These are phyloP conservation scores for Monodelphis domestica DNA, from an alignment of 2,797 vertebrate genomes.

Conservation along the genomic window DNA sequence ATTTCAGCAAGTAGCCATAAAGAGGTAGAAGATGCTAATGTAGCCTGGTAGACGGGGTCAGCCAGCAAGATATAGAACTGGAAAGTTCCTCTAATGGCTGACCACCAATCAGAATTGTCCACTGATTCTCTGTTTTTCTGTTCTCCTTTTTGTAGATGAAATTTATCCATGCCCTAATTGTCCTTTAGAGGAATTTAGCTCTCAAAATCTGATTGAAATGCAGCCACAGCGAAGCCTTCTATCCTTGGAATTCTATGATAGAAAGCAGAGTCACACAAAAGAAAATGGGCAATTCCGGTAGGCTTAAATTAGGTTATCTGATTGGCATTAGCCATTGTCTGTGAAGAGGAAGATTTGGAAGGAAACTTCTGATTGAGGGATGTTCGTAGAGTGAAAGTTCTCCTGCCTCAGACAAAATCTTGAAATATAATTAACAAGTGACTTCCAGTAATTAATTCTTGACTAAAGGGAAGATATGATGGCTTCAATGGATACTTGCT, in stretches of 20 bases:
- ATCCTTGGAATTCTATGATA: not conserved
- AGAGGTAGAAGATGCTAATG: not conserved
- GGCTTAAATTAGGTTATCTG: not conserved
- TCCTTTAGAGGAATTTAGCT: not conserved
- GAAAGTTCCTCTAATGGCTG: not conserved
- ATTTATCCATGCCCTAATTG: not conserved
- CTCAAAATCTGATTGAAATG: not conserved
- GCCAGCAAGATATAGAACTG: not conserved
- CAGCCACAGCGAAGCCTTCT: not conserved
- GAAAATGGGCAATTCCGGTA: not conserved
- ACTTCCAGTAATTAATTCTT: not conserved
- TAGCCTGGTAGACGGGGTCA: not conserved
- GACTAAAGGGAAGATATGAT: not conserved
- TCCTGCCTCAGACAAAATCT: not conserved
- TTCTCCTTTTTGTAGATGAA: not conserved
- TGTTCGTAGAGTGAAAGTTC: not conserved
- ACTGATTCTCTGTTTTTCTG: not conserved
- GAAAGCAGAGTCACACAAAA: not conserved
- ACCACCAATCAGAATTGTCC: not conserved
- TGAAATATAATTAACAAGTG: not conserved
- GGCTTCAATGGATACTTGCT: not conserved
- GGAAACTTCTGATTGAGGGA: not conserved
- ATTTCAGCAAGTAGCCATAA: not conserved
- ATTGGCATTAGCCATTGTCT: not conserved
- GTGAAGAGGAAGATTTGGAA: not conserved